Percentiles rank a stretch among this genome's conserved stretches.
phyloP scores from a whole-genome alignment of 2,113 vertebrate genomes.

The Osmerus eperlanus region DNA sequence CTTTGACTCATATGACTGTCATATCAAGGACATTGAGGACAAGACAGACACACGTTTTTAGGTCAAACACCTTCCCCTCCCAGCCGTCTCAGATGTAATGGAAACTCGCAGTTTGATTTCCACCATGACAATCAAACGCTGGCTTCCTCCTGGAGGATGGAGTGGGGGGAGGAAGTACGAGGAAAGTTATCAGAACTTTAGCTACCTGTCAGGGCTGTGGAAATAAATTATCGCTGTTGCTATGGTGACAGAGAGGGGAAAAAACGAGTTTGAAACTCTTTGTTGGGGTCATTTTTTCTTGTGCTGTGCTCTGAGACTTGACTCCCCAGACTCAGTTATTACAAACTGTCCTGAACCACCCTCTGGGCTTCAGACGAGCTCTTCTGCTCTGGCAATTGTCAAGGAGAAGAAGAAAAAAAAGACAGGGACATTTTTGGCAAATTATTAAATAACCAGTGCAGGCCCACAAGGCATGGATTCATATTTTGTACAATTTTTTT shows the following conservation, averaged over 20 bases:
- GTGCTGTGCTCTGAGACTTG: conserved; percentile 23
- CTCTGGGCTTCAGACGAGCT: conserved; percentile 33
- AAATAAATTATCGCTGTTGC: conserved; percentile 45
- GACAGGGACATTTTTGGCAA: conserved; percentile 25
- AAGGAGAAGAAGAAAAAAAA: conserved; percentile 44
- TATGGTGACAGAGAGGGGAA: conserved; percentile 22
- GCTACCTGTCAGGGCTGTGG: conserved; percentile 29
- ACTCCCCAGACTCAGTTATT: conserved; percentile 48
- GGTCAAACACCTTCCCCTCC: conserved; percentile 27
- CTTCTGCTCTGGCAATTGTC: conserved; percentile 38
- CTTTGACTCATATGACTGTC: not conserved
- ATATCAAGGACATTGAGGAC: conserved; percentile 12
- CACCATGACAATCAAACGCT: conserved; percentile 33
- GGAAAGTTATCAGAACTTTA: conserved; percentile 45
- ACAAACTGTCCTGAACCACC: conserved; percentile 30
- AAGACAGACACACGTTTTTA: conserved; percentile 7
- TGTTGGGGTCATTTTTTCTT: conserved; percentile 43
- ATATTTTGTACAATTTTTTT: too few relatives aligned
- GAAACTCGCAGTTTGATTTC: conserved; percentile 34
- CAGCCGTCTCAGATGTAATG: conserved; percentile 32
- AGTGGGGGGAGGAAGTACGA: conserved; percentile 6
- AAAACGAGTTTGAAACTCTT: conserved; percentile 19
- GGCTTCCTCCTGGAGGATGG: conserved; percentile 28
- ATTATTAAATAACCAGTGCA: conserved; percentile 30
- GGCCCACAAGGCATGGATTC: conserved; percentile 4